A percentile compares a stretch with the other conserved stretches of the same genome.
Conservation (phyloP, 2,113 vertebrate genomes). For the Piprites chloris region DNA sequence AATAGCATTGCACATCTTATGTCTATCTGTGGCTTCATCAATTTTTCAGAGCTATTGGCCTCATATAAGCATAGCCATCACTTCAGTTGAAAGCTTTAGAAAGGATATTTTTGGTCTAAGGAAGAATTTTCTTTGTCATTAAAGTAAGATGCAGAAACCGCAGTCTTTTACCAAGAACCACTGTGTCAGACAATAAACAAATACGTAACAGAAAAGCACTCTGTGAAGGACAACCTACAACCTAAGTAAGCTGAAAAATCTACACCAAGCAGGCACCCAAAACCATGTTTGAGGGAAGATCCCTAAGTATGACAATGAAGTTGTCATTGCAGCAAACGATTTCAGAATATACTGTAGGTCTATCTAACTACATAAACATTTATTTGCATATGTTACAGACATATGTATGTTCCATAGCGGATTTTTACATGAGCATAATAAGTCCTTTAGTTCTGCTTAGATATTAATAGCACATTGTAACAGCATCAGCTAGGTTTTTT, state of each 20-base stretch:
- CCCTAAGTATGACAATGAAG: not conserved
- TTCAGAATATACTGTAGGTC: not conserved
- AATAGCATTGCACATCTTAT: not conserved
- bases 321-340: not conserved
- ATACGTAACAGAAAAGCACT: not conserved
- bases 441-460: not conserved
- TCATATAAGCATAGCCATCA: not conserved
- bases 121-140: not conserved
- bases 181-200: not conserved
- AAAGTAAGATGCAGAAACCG: not conserved
- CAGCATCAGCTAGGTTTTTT: not conserved
- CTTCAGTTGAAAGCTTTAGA: not conserved
- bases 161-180: not conserved
- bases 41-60: not conserved
- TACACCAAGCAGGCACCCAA: not conserved
- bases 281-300: rapidly evolving
- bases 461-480: not conserved
- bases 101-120: not conserved
- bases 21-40: not conserved
- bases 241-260: not conserved
- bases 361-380: not conserved
- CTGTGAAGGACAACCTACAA: not conserved
- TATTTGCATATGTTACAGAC: not conserved
- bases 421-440: not conserved
- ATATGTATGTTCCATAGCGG: not conserved